Evolutionary conservation across 2,888 invertebrate genomes (phyloP), one percentile per base, ranked within the genome.

Genomic region (Sphaerophoria rueppellii): DNA sequence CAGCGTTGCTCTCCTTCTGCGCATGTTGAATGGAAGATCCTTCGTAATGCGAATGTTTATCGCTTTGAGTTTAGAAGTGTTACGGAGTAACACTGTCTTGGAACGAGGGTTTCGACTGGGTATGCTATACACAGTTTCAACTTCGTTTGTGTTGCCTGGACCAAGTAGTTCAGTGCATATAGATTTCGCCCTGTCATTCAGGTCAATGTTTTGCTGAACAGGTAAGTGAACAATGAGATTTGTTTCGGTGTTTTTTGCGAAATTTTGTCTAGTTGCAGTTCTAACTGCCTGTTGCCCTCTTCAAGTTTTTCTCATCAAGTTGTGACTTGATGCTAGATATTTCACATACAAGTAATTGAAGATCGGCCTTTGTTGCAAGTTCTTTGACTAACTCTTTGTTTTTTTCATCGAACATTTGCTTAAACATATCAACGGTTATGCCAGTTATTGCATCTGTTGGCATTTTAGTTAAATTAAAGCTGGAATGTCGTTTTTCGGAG

Each of bases 21-120:
- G 69, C 2, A 55, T 55, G 9, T 69, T 69, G 55, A 43, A 55
- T 4, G 69, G 69, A 24, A 69, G 54, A 24, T 55, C 69, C 34
- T 69, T 69, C 9, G 34, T 43, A 14, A 67, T 24, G 1, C 14
- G 35, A 7, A 52, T 35, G 16, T 67, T 69, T 7, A 55, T 7
- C n/a, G 16, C 32, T 37, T 69, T 55, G 32, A 55, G 43, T 32
- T 55, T 40, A n/a, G 54, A 55, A 9, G 54, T 32, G n/a, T 55
- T 55, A 24, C 67, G 67, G n/a, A 69, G 67, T n/a, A 69, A 34
- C n/a, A 69, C 54, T 32, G 34, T 32, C 12, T 34, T 69, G 6
- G 55, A 54, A n/a, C 12, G 46, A 24, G 37, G 43, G 12, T 32
- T 43, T 69, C 46, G 69, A 46, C 35, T 69, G 35, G 69, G 43